phyloP scores from a whole-genome alignment of 2,888 invertebrate genomes.

The Drosophila infuscata region DNA sequence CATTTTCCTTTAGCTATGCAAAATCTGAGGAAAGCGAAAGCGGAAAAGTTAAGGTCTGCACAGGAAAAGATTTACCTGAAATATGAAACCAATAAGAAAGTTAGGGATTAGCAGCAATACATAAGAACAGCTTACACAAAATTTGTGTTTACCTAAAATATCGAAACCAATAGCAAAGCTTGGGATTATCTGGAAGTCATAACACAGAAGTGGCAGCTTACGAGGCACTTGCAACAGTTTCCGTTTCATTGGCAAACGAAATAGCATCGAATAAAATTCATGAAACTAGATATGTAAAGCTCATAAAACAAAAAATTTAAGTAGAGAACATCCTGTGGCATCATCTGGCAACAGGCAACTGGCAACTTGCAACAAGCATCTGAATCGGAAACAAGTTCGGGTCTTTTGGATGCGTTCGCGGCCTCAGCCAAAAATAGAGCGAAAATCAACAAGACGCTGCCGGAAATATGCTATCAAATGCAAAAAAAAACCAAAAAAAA shows the following conservation, averaged over 20 bases:
- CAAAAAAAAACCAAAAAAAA: constrained; percentile 20
- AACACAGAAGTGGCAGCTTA: background rate
- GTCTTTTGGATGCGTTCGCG: constrained; percentile 24
- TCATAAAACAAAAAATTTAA: background rate
- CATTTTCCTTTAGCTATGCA: background rate
- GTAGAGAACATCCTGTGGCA: background rate
- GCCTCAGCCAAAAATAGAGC: constrained; percentile 60
- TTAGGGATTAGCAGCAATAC: background rate
- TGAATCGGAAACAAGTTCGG: constrained; percentile 16
- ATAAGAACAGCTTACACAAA: background rate
- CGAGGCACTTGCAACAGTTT: background rate
- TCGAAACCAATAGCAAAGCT: background rate
- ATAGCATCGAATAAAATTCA: background rate
- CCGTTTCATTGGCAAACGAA: background rate
- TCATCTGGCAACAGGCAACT: background rate
- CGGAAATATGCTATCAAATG: constrained; percentile 63
- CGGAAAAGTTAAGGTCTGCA: background rate
- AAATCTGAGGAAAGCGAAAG: too few species aligned
- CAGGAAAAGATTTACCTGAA: background rate
- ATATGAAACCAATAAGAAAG: background rate
- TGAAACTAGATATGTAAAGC: background rate
- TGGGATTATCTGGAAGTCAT: background rate
- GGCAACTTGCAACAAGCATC: background rate
- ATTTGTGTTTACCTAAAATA: background rate
- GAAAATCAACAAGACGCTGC: constrained; percentile 53